Evolutionary conservation across 2,888 invertebrate species (phyloP).

Genomic region (Alloplasta piceator): DNA sequence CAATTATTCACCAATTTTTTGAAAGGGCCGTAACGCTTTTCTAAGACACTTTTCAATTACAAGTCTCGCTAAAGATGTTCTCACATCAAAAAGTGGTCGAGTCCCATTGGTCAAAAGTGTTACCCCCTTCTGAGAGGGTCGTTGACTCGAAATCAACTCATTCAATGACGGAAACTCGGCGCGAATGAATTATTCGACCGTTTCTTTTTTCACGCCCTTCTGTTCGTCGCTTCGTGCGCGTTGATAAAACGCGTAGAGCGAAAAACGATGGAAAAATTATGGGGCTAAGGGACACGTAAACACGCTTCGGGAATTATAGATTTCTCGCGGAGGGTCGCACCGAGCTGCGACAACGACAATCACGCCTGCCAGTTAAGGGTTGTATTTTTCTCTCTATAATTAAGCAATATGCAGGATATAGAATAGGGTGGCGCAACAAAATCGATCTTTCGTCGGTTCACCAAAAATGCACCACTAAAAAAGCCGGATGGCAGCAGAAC

Average conservation of each 20-base stretch:
- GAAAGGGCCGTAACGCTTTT: no score
- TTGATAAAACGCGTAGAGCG: constrained; percentile 44
- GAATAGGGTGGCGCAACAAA: background rate
- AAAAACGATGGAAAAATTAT: constrained; percentile 58
- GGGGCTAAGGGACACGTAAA: constrained; percentile 38
- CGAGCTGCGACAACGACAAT: constrained; percentile 11
- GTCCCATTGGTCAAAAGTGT: no score
- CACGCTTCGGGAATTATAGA: constrained; percentile 22
- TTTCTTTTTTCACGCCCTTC: no score
- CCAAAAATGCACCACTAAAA: background rate
- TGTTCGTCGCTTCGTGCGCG: background rate
- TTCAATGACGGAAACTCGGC: no score
- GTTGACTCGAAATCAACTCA: no score
- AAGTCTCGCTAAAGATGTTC: no score
- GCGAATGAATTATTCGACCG: no score
- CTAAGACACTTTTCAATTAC: no score
- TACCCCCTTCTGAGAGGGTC: no score
- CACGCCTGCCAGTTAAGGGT: constrained; percentile 21
- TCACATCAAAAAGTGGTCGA: no score
- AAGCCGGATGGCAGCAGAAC: no score
- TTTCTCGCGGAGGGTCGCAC: constrained; percentile 34
- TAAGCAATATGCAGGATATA: background rate
- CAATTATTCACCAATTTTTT: no score
- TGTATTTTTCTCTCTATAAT: constrained; percentile 1
- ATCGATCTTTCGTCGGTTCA: background rate